Evolutionary conservation across 2,888 invertebrate genomes (phyloP), one percentile per base, ranked within the genome.

Genomic region (Andrena trimmerana): DNA sequence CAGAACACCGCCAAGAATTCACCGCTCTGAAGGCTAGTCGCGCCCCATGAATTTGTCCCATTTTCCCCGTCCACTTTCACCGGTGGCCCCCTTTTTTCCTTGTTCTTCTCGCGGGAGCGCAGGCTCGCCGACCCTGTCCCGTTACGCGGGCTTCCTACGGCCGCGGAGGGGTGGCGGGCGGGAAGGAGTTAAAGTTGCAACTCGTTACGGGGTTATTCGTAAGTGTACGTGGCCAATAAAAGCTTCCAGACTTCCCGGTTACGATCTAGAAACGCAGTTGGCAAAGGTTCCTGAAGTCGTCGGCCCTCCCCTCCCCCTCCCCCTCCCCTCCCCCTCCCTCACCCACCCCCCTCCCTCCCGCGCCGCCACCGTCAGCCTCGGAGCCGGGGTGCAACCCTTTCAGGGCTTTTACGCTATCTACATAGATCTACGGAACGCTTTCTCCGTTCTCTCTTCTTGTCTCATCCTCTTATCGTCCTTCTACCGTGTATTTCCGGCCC

Each of bases 221-320:
- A 62, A 74, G 68, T 76, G 74, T 76, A 83, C 83, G 83, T 73
- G 83, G 70, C 77, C 83, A 83, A 83, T 83, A 83, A 83, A 77
- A 82, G 77, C 77, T 65, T n/a, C 36, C 50, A 66, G 42, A 27
- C 60, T 59, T 36, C 27, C 24, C 52, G 42, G 66, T 74, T 74
- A 62, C 73, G 80, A 82, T 80, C 66, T 60, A 8, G 66, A 66
- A 62, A 27, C 42, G 69, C 66, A 77, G 77, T 83, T 82, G 73
- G 83, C 72, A 82, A 42, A 77, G 83, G 69, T 77, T 83, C 70
- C 77, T 57, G 50, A 65, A 77, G 69, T 69, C 24, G 54, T 13
- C 13, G 13, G 1, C 13, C 10, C 10, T 2, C 36, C 2, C 36
- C 10, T 1, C 8, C 33, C 2, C 33, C 7, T 8, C 33, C 8